phyloP scores from a whole-genome alignment of 2,113 vertebrate species.

The Scophthalmus maximus region DNA sequence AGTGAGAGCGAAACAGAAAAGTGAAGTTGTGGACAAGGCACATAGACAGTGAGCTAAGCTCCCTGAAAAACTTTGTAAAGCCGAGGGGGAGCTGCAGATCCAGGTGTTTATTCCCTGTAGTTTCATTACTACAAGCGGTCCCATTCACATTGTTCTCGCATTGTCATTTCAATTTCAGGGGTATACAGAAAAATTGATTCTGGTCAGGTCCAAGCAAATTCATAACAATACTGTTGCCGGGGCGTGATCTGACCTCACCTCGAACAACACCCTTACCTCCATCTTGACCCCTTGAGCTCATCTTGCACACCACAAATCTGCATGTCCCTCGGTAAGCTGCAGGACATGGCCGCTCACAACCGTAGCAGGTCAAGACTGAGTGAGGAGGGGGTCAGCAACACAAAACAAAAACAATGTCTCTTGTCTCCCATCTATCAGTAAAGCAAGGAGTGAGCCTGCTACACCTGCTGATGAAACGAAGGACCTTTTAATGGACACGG shows the following conservation, averaged over 20 bases:
- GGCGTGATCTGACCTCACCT: background rate
- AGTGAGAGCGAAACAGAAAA: background rate
- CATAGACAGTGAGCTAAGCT: background rate
- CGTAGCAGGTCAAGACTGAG: too few species aligned
- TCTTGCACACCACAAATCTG: too few species aligned
- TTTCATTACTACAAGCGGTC: background rate
- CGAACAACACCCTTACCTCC: background rate
- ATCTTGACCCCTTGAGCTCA: background rate
- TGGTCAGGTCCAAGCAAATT: background rate
- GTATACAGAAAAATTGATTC: background rate
- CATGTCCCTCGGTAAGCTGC: too few species aligned
- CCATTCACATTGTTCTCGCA: background rate
- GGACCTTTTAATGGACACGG: too few species aligned
- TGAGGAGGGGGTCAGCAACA: too few species aligned
- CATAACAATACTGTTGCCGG: too few species aligned
- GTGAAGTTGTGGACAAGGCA: background rate
- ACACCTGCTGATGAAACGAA: too few species aligned
- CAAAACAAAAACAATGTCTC: too few species aligned
- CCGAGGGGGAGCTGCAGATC: background rate
- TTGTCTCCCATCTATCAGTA: too few species aligned
- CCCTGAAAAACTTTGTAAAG: background rate
- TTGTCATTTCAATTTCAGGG: background rate
- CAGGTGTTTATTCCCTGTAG: background rate
- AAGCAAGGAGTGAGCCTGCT: too few species aligned
- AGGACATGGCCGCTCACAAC: too few species aligned